These are phyloP conservation scores for Patella caerulea DNA, from an alignment of 2,888 invertebrate species.

Conservation along the genomic window DNA sequence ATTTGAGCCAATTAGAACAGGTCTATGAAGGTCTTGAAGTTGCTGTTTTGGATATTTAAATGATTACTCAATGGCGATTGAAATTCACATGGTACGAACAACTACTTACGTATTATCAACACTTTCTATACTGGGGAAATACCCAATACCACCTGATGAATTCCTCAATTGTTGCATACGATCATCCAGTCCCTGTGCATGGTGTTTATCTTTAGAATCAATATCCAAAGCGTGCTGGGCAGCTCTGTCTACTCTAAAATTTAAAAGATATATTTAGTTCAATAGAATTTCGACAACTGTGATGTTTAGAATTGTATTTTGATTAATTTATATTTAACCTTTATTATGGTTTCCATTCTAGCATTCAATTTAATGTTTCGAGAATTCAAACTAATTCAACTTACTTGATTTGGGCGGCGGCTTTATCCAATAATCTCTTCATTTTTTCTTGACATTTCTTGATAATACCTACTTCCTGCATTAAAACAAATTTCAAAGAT, in stretches of 20 bases:
- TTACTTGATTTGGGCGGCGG: constrained; percentile 72
- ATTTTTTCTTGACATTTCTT: constrained; percentile 85
- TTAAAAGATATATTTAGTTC: neutral
- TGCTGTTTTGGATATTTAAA: no score
- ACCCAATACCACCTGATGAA: constrained; percentile 62
- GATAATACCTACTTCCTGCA: constrained; percentile 83
- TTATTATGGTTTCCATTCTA: no score
- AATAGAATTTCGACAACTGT: neutral
- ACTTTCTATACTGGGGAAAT: constrained; percentile 65
- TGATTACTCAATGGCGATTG: neutral
- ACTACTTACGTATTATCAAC: constrained; percentile 66
- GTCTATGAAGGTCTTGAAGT: no score
- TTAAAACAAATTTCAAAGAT: neutral
- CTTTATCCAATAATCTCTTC: constrained; percentile 79
- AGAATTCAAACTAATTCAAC: constrained; percentile 16
- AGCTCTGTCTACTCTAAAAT: constrained; percentile 66
- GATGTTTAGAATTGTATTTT: neutral
- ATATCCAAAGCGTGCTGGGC: constrained; percentile 84
- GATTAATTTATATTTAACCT: neutral
- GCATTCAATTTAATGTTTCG: no score
- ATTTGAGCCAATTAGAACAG: no score
- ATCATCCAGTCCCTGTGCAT: constrained; percentile 75
- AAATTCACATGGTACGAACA: neutral
- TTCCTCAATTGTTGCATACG: constrained; percentile 66
- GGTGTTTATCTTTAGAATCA: constrained; percentile 90